Evolutionary conservation across 1,140 invertebrate genomes (phyloP).

Genomic region (Drosophila nannoptera): DNA sequence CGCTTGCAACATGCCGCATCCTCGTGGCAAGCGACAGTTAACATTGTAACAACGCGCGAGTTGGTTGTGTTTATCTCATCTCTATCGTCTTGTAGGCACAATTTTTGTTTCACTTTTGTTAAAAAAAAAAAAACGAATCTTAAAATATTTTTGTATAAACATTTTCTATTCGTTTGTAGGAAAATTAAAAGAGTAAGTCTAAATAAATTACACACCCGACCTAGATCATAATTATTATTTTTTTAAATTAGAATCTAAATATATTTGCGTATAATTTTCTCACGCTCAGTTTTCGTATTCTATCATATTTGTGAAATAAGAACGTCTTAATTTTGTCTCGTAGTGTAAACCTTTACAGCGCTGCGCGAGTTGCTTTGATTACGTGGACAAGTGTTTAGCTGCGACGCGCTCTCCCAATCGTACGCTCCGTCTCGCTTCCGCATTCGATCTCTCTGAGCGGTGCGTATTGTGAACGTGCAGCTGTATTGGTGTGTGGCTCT

Average conservation of each 20-base stretch:
- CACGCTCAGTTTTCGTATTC: background rate
- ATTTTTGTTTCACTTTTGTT: conserved; percentile 49
- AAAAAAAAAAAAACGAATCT: conserved; percentile 20
- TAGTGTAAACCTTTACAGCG: conserved; percentile 37
- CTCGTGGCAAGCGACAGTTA: conserved; percentile 27
- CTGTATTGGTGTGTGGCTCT: conserved; percentile 4
- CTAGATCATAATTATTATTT: no score
- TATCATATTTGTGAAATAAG: background rate
- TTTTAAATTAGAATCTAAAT: background rate
- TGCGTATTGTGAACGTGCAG: background rate
- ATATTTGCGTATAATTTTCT: background rate
- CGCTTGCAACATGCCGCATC: conserved; percentile 45
- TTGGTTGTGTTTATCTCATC: conserved; percentile 45
- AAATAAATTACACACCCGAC: background rate
- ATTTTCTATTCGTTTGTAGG: conserved; percentile 2
- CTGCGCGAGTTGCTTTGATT: conserved; percentile 52
- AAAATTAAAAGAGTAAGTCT: conserved; percentile 31
- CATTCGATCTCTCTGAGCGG: background rate
- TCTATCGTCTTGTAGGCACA: conserved; percentile 47
- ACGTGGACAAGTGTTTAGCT: conserved; percentile 61
- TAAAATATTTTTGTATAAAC: conserved; percentile 3
- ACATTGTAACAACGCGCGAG: conserved; percentile 39
- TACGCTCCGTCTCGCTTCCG: conserved; percentile 8
- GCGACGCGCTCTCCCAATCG: conserved; percentile 5
- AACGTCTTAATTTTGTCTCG: conserved; percentile 15